Conservation (phyloP, 2,113 vertebrate genomes). For the cattle (Bos taurus) region DNA sequence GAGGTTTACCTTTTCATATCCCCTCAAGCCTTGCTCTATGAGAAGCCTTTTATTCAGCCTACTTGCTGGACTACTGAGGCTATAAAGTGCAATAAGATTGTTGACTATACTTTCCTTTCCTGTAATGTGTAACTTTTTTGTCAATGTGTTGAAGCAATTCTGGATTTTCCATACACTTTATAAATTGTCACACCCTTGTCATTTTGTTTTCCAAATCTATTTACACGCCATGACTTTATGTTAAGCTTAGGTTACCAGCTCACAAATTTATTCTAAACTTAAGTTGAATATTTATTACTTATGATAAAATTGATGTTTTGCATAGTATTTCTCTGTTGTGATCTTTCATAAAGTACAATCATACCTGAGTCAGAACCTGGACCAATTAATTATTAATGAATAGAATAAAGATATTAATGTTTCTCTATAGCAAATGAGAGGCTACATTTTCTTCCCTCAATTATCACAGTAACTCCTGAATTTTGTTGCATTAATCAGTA, state of each 20-base stretch:
- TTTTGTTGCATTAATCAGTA: background rate
- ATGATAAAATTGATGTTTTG: constrained; percentile 65
- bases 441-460: background rate
- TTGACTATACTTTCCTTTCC: constrained; percentile 46
- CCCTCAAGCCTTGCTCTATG: background rate
- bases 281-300: constrained; percentile 74
- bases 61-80: background rate
- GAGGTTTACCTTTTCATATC: background rate
- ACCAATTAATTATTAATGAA: constrained; percentile 67
- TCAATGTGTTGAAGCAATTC: constrained; percentile 30
- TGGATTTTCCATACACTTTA: constrained; percentile 53
- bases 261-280: constrained; percentile 61
- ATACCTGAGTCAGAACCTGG: constrained; percentile 6
- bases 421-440: constrained; percentile 39
- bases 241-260: constrained; percentile 64
- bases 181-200: constrained; percentile 63
- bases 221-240: constrained; percentile 53
- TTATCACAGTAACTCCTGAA: background rate
- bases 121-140: background rate
- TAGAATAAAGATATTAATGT: constrained; percentile 48
- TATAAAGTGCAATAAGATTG: constrained; percentile 50
- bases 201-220: constrained; percentile 65
- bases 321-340: constrained; percentile 56
- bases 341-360: constrained; percentile 44
- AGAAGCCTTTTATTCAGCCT: background rate